Conservation (phyloP, 2,113 vertebrate species). For the Labeo rohita region DNA sequence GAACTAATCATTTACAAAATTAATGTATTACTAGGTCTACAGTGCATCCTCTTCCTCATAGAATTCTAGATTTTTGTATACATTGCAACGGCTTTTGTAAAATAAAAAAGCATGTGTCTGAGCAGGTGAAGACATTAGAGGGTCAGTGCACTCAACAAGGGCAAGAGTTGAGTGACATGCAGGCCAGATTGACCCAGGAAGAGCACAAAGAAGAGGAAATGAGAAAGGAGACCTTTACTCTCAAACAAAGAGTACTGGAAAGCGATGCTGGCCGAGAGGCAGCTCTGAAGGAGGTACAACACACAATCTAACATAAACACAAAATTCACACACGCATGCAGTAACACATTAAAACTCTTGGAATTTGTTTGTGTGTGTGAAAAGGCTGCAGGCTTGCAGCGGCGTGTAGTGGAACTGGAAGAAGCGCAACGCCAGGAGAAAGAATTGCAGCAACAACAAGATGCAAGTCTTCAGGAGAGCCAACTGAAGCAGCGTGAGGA, state of each 20-base stretch:
- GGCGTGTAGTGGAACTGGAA: slow-evolving; percentile 70
- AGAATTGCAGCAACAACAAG: slow-evolving; percentile 66
- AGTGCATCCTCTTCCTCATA: neutral
- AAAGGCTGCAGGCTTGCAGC: slow-evolving; percentile 75
- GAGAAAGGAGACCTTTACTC: slow-evolving; percentile 63
- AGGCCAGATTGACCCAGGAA: slow-evolving; percentile 70
- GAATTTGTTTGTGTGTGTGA: slow-evolving; percentile 16
- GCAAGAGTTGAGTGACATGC: slow-evolving; percentile 73
- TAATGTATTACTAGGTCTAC: neutral
- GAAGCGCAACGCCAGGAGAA: slow-evolving; percentile 55
- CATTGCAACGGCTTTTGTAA: neutral
- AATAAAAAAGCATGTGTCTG: neutral
- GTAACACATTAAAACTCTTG: neutral
- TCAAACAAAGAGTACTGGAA: slow-evolving; percentile 72
- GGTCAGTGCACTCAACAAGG: slow-evolving; percentile 71
- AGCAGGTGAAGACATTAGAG: slow-evolving; percentile 78
- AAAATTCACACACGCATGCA: neutral
- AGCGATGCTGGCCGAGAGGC: slow-evolving; percentile 72
- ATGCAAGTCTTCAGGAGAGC: slow-evolving; percentile 60
- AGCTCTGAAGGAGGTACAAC: slow-evolving; percentile 78
- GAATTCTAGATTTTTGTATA: neutral
- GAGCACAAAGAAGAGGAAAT: slow-evolving; percentile 73
- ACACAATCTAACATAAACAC: neutral
- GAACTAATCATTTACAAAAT: too few relatives aligned
- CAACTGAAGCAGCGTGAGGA: slow-evolving; percentile 59